Evolutionary conservation across 1,140 invertebrate species (phyloP).

Genomic region (Hylyphantes graminicola): DNA sequence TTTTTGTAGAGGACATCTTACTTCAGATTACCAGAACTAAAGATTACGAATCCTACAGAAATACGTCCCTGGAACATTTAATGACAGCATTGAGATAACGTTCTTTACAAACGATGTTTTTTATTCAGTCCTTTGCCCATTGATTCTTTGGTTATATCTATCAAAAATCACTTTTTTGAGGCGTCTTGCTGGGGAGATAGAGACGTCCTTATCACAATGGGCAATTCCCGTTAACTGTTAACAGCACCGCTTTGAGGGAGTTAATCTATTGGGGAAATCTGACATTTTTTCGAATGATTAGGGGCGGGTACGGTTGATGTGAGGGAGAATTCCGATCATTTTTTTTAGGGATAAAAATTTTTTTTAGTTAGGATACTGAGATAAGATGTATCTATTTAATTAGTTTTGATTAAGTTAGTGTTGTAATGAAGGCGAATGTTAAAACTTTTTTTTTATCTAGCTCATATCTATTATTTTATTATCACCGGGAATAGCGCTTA

Average conservation of each 20-base stretch:
- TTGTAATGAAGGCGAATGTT: too few species aligned
- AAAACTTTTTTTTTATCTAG: too few species aligned
- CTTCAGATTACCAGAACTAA: background rate
- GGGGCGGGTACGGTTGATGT: background rate
- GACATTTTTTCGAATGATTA: background rate
- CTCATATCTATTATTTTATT: too few species aligned
- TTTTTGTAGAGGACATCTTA: background rate
- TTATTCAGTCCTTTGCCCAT: background rate
- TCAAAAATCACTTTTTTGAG: background rate
- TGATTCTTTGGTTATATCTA: background rate
- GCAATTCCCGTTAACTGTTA: background rate
- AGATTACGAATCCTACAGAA: background rate
- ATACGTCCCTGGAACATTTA: slow-evolving; percentile 14
- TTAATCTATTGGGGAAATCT: background rate
- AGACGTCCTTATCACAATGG: slow-evolving; percentile 18
- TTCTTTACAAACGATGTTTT: background rate
- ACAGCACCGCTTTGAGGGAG: background rate
- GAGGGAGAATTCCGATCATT: background rate
- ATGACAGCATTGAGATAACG: slow-evolving; percentile 9
- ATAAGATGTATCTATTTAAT: too few species aligned
- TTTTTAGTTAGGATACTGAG: too few species aligned
- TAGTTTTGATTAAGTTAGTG: too few species aligned
- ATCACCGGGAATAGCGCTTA: too few species aligned
- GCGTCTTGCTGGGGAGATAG: background rate
- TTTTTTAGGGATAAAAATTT: too few species aligned